phyloP scores from a whole-genome alignment of 2,888 invertebrate species.

The Prenolepis imparis region DNA sequence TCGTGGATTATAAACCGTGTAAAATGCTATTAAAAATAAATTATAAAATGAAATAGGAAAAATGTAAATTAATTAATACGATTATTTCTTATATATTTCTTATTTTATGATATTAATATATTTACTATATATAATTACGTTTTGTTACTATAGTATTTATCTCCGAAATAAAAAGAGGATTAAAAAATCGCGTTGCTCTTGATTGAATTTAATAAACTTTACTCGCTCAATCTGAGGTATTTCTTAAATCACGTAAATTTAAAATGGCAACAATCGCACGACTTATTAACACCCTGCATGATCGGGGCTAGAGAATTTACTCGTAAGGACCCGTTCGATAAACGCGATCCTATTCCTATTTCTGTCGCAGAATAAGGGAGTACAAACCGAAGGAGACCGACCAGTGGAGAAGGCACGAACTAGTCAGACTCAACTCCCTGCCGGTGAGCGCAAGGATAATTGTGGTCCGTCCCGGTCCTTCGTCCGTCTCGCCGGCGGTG shows the following conservation, averaged over 20 bases:
- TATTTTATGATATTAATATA: background rate
- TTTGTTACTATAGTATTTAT: background rate
- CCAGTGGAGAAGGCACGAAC: slow-evolving; percentile 70
- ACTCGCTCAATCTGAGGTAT: background rate
- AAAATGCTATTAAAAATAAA: background rate
- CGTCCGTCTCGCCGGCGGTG: slow-evolving; percentile 34
- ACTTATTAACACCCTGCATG: slow-evolving; percentile 58
- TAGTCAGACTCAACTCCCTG: slow-evolving; percentile 75
- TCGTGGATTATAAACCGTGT: background rate
- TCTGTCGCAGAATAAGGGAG: slow-evolving; percentile 52
- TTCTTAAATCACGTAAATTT: background rate
- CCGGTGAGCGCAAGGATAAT: slow-evolving; percentile 81
- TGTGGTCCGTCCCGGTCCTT: slow-evolving; percentile 67
- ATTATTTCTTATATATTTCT: background rate
- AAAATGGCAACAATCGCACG: background rate
- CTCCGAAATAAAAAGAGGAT: background rate
- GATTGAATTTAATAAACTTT: background rate
- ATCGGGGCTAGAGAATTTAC: slow-evolving; percentile 53
- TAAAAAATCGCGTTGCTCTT: background rate
- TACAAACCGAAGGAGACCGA: slow-evolving; percentile 57
- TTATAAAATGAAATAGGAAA: background rate
- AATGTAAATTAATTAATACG: slow-evolving; percentile 1
- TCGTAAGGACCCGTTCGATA: slow-evolving; percentile 50
- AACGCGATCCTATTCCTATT: slow-evolving; percentile 33
- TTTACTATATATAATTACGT: background rate